Percentiles rank a stretch among this genome's conserved stretches.
Conservation (phyloP, 2,113 vertebrate genomes). For the Cololabis saira region DNA sequence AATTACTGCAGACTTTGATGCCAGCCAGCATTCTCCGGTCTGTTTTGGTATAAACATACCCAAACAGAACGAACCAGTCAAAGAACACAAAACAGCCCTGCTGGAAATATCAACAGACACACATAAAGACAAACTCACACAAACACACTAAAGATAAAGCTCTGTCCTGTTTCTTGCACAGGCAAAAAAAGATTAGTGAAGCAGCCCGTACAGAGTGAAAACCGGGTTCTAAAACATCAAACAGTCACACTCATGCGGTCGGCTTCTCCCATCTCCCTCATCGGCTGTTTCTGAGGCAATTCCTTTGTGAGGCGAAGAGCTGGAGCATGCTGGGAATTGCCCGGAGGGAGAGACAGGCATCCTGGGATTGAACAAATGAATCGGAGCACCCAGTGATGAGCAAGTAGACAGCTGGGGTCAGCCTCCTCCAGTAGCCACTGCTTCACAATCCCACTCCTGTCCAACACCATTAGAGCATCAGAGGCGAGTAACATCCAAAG, state of each 20-base stretch:
- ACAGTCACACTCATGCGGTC: constrained; percentile 30
- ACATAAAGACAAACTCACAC: neutral
- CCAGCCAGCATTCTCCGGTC: constrained; percentile 45
- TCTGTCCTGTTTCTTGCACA: constrained; percentile 3
- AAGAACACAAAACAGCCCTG: constrained; percentile 21
- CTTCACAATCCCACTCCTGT: constrained; percentile 65
- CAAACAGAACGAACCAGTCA: constrained; percentile 27
- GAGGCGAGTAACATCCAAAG: constrained; percentile 9
- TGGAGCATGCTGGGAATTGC: constrained; percentile 45
- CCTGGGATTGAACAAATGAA: constrained; percentile 61
- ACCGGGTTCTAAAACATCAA: constrained; percentile 45
- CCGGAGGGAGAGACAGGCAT: constrained; percentile 44
- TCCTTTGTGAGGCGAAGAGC: constrained; percentile 49
- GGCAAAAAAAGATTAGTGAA: constrained; percentile 21
- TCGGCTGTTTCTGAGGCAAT: constrained; percentile 38
- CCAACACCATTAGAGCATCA: constrained; percentile 43
- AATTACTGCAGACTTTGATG: constrained; percentile 83
- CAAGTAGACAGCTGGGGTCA: constrained; percentile 55
- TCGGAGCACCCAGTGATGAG: constrained; percentile 49
- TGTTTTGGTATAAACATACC: constrained; percentile 71
- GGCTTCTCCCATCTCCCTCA: constrained; percentile 23
- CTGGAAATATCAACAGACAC: constrained; percentile 18
- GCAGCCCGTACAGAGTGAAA: constrained; percentile 17
- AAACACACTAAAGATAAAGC: constrained; percentile 22
- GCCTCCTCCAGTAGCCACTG: constrained; percentile 45